phyloP scores from a whole-genome alignment of 1,140 invertebrate species.

The Ips typographus region DNA sequence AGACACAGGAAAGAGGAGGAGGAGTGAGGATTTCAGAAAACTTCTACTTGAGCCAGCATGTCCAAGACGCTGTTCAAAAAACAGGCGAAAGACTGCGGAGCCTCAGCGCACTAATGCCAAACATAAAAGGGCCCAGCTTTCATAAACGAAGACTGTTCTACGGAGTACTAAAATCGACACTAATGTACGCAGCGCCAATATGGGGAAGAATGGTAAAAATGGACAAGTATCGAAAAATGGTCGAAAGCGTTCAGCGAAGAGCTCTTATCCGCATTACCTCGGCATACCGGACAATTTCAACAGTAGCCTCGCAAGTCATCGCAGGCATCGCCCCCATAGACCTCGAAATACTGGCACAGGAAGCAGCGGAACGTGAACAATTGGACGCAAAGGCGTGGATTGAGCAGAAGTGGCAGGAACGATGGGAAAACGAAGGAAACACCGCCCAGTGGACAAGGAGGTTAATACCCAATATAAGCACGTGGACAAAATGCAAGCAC shows the following conservation, averaged over 20 bases:
- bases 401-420: not conserved
- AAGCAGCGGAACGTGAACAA: constrained; percentile 2
- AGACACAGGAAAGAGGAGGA: too few species aligned
- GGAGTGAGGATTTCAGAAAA: not conserved
- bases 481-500: constrained; percentile 33
- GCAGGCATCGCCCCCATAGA: constrained; percentile 36
- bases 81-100: not conserved
- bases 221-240: constrained; percentile 28
- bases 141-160: constrained; percentile 32
- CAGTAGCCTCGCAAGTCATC: constrained; percentile 35
- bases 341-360: constrained; percentile 7
- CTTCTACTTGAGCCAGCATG: not conserved
- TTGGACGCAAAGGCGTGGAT: not conserved
- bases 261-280: constrained; percentile 16
- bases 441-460: constrained; percentile 37
- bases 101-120: constrained; percentile 16
- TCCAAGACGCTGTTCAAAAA: not conserved
- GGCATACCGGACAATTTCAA: constrained; percentile 42
- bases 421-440: not conserved
- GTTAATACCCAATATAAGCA: constrained; percentile 35
- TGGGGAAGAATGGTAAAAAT: constrained; percentile 33
- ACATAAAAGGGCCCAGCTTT: constrained; percentile 12
- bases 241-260: constrained; percentile 35
- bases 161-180: constrained; percentile 32
- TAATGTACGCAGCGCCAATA: constrained; percentile 40